Conservation (phyloP, 2,113 vertebrate genomes). For the Callopanchax toddi region DNA sequence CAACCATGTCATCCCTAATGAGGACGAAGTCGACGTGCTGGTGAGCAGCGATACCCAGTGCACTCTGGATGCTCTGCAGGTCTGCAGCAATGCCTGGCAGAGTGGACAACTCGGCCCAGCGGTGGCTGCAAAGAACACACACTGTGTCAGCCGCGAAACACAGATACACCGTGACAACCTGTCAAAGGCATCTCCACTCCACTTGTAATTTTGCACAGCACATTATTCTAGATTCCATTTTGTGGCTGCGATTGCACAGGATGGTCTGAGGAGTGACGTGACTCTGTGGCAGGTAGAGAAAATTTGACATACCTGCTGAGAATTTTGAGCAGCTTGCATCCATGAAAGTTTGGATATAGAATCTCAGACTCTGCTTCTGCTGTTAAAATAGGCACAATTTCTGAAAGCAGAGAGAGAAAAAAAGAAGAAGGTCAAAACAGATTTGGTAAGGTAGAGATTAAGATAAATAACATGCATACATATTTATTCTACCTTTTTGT, state of each 20-base stretch:
- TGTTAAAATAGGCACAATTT: conserved; percentile 83
- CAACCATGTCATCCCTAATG: conserved; percentile 89
- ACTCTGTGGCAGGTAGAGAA: conserved; percentile 21
- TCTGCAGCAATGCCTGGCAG: conserved; percentile 87
- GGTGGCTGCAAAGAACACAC: conserved; percentile 75
- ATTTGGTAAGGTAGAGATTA: conserved; percentile 8
- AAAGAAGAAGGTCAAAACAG: background rate
- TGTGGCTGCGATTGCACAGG: background rate
- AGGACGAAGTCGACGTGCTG: conserved; percentile 86
- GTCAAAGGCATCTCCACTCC: conserved; percentile 48
- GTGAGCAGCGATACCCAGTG: conserved; percentile 80
- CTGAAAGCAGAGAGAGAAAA: conserved; percentile 66
- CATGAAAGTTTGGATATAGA: conserved; percentile 90
- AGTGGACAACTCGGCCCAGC: conserved; percentile 68
- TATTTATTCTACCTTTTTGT: conserved; percentile 83
- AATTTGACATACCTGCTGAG: conserved; percentile 79
- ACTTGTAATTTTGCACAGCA: conserved; percentile 40
- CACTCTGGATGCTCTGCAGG: conserved; percentile 84
- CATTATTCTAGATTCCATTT: conserved; percentile 49
- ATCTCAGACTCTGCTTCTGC: conserved; percentile 86
- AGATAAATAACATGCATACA: background rate
- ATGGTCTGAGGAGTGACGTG: background rate
- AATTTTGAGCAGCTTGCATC: conserved; percentile 83
- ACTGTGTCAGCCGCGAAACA: conserved; percentile 46
- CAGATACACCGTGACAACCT: conserved; percentile 52